phyloP scores from a whole-genome alignment of 2,797 vertebrate genomes.

The Chromis chromis region DNA sequence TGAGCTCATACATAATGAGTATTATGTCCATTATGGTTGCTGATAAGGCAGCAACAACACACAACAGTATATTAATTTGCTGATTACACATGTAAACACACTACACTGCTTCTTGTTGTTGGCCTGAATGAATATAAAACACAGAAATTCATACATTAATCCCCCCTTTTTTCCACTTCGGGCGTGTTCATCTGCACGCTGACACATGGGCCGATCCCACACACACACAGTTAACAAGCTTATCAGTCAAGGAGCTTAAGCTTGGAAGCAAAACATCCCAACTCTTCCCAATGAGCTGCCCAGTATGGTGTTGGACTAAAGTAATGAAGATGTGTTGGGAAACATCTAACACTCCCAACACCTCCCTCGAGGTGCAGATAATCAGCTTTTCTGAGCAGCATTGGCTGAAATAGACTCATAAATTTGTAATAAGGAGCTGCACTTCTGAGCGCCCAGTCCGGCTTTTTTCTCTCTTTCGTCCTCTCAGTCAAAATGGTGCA shows the following conservation, averaged over 20 bases:
- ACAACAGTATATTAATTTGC: constrained; percentile 5
- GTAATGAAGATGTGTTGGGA: constrained; percentile 61
- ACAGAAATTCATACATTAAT: constrained; percentile 38
- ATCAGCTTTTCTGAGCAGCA: constrained; percentile 70
- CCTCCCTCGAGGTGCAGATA: constrained; percentile 63
- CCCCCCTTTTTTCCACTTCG: constrained; percentile 15
- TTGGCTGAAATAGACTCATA: constrained; percentile 71
- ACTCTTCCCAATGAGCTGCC: constrained; percentile 52
- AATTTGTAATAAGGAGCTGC: constrained; percentile 69
- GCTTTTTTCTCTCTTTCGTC: constrained; percentile 25
- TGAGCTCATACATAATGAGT: constrained; percentile 16
- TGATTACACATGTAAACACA: constrained; percentile 38
- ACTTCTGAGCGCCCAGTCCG: constrained; percentile 38
- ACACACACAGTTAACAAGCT: constrained; percentile 63
- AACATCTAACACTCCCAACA: constrained; percentile 51
- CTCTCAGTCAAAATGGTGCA: constrained; percentile 50
- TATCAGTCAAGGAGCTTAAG: constrained; percentile 61
- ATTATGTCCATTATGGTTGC: constrained; percentile 15
- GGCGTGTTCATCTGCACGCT: constrained; percentile 33
- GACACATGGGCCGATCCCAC: constrained; percentile 30
- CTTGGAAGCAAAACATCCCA: constrained; percentile 45
- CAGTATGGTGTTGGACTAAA: constrained; percentile 36
- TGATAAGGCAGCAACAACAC: constrained; percentile 1
- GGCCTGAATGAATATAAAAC: constrained; percentile 16
- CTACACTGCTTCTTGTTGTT: constrained; percentile 3